Base-by-base conservation (phyloP, 2,797 vertebrate species). In the Lepus townsendii region DNA sequence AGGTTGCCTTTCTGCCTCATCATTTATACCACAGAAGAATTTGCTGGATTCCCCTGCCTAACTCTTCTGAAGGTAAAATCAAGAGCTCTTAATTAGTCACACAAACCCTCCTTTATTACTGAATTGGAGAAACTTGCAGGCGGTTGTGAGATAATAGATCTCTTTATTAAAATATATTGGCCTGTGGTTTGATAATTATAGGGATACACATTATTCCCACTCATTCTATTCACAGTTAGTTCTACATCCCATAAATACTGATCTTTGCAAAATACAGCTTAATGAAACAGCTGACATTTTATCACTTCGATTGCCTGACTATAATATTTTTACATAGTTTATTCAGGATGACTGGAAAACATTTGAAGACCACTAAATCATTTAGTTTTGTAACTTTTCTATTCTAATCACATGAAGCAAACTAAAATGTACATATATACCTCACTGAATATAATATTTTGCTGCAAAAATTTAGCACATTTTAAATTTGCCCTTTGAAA, bases 261-360 rank as follows among this genome's bases (percentile, higher is more conserved):
- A 77, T 69, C 65, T 95, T 91, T 79, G 32, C 19, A 85, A 90
- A 89, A 82, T 62, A n/a, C 3, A 78, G 35, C 26, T 87, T 71
- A 77, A 63, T 87, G 35, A 90, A 89, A 90, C 2, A 62, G 32
- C n/a, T 84, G 57, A 88, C 32, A 30, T 91, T 92, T 94, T 82
- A 89, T 86, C 16, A 87, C 65, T 80, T 76, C 35, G 30, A 83
- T 5, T 35, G 24, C 16, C 79, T 85, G 24, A 80, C 42, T 69
- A 5, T 57, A 87, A 88, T 22, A 83, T 57, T 76, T 94, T 83
- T 66, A 77, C 89, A 76, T 84, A 10, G 62, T 75, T 83, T 82
- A 95, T 73, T 88, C 32, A 75, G 12, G 42, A 60, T 4, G 14
- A 76, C 63, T 86, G 79, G 32, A 76, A 88, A 78, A 14, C 12